Conservation (phyloP, 1,140 invertebrate species). For the Melanaphis sacchari region DNA sequence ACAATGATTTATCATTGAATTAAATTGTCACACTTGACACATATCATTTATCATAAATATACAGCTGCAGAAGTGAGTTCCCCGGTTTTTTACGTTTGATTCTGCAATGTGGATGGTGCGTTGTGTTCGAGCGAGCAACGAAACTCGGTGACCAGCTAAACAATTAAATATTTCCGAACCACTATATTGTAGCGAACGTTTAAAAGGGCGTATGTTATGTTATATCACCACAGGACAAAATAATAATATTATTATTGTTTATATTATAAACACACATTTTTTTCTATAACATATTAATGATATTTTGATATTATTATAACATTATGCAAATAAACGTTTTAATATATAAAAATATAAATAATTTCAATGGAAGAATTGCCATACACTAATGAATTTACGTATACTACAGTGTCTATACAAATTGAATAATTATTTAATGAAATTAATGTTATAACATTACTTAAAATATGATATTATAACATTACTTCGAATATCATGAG, state of each 20-base stretch:
- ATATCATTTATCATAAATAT: slow-evolving; percentile 4
- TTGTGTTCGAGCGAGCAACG: not conserved
- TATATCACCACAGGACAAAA: not conserved
- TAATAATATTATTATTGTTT: no score
- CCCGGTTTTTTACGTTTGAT: not conserved
- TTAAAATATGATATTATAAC: no score
- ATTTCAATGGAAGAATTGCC: not conserved
- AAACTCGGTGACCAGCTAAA: not conserved
- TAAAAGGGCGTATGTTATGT: not conserved
- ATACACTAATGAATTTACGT: not conserved
- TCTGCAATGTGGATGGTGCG: not conserved
- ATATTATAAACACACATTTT: not conserved
- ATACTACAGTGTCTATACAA: no score
- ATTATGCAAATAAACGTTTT: not conserved
- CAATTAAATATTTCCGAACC: not conserved
- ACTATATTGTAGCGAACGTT: not conserved
- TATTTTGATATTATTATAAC: not conserved
- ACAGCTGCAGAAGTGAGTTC: not conserved
- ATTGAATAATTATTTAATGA: no score
- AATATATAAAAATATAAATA: no score
- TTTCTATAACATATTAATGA: not conserved
- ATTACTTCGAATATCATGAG: no score
- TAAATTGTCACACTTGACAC: not conserved
- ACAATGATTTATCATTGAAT: slow-evolving; percentile 4
- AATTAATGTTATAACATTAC: no score